Conservation (phyloP, 2,113 vertebrate species). For the Pyxicephalus adspersus region DNA sequence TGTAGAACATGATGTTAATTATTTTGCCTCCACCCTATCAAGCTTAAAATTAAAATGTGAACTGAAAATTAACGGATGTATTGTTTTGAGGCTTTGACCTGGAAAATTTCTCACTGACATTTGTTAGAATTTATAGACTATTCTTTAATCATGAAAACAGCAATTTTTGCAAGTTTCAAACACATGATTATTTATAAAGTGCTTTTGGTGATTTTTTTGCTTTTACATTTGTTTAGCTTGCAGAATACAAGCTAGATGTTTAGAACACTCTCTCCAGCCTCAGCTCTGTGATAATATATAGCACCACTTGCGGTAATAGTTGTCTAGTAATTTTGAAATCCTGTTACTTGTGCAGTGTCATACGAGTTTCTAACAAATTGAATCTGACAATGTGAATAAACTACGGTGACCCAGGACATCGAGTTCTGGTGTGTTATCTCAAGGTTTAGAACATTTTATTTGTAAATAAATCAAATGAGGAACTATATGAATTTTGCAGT, state of each 20-base stretch:
- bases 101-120: constrained; percentile 66
- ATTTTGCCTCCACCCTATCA: constrained; percentile 59
- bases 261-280: constrained; percentile 44
- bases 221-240: not conserved
- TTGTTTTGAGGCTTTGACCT: constrained; percentile 66
- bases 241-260: not conserved
- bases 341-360: constrained; percentile 66
- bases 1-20: constrained; percentile 56
- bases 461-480: constrained; percentile 66
- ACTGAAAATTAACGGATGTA: constrained; percentile 67
- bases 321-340: constrained; percentile 63
- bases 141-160: constrained; percentile 54
- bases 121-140: constrained; percentile 59
- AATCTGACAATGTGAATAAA: constrained; percentile 65
- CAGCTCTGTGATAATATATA: constrained; percentile 46
- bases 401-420: constrained; percentile 65
- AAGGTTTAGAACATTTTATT: constrained; percentile 62
- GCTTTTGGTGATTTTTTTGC: not conserved
- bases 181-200: constrained; percentile 2
- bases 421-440: constrained; percentile 65
- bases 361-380: constrained; percentile 63
- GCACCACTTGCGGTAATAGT: constrained; percentile 56
- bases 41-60: constrained; percentile 57
- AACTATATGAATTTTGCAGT: not conserved
- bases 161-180: not conserved